These are phyloP conservation scores for Clarias macrocephalus DNA, from an alignment of 2,113 vertebrate species.

Conservation along the genomic window DNA sequence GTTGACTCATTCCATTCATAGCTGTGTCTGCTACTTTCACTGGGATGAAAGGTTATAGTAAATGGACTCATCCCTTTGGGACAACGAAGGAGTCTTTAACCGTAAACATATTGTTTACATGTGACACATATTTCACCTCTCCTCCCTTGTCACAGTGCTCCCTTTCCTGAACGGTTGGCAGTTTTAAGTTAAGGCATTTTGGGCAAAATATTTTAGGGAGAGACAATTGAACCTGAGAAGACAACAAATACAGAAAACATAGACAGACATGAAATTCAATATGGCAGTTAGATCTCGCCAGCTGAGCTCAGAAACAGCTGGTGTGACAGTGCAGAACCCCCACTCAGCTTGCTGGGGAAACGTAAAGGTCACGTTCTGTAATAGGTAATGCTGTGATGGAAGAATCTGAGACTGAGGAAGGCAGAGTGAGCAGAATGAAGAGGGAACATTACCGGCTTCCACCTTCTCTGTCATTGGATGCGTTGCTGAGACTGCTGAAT, in stretches of 20 bases:
- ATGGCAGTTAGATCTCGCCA: neutral
- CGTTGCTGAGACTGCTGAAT: neutral
- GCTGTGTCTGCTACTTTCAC: constrained; percentile 1
- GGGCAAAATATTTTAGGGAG: neutral
- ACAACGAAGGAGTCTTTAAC: neutral
- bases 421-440: neutral
- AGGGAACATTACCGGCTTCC: neutral
- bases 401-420: constrained; percentile 49
- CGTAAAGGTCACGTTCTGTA: constrained; percentile 38
- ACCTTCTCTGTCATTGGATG: neutral
- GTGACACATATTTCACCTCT: neutral
- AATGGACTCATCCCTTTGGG: neutral
- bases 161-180: neutral
- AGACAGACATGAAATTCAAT: neutral
- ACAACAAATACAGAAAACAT: neutral
- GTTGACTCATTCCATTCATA: neutral
- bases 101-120: neutral
- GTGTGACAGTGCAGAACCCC: constrained; percentile 4
- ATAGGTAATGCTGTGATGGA: constrained; percentile 49
- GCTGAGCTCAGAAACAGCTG: constrained; percentile 34
- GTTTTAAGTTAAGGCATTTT: neutral
- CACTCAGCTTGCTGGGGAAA: constrained; percentile 7
- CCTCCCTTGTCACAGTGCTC: neutral
- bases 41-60: neutral
- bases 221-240: neutral